These are phyloP conservation scores for Volucella zonaria DNA, from an alignment of 2,888 invertebrate species.

Conservation along the genomic window DNA sequence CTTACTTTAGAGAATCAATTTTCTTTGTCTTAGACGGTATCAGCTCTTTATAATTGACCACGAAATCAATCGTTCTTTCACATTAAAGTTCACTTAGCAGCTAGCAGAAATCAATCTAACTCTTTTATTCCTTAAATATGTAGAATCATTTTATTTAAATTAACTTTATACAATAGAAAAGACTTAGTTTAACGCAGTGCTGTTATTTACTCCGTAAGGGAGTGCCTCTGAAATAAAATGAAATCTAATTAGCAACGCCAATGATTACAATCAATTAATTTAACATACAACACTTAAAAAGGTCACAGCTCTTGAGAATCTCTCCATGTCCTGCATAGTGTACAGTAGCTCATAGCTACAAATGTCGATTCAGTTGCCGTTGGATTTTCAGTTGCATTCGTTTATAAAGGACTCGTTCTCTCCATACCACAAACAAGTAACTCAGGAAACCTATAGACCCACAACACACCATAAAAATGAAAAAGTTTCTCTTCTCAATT, in stretches of 20 bases:
- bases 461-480: constrained; percentile 79
- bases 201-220: constrained; percentile 26
- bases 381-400: constrained; percentile 79
- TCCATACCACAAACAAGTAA: constrained; percentile 79
- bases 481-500: constrained; percentile 91
- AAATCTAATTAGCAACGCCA: background rate
- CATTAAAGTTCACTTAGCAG: no score
- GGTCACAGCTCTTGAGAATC: constrained; percentile 48
- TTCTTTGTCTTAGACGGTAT: no score
- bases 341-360: constrained; percentile 72
- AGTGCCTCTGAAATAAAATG: constrained; percentile 48
- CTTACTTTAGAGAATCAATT: no score
- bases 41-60: no score
- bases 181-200: constrained; percentile 42
- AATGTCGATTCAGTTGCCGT: constrained; percentile 79
- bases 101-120: background rate
- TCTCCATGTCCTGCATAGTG: constrained; percentile 55
- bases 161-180: constrained; percentile 69
- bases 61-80: no score
- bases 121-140: constrained; percentile 31
- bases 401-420: constrained; percentile 79
- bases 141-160: constrained; percentile 59
- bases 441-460: constrained; percentile 78
- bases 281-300: constrained; percentile 53
- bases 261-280: background rate